Conservation (phyloP, 2,797 vertebrate genomes). For the Coregonus sp. region DNA sequence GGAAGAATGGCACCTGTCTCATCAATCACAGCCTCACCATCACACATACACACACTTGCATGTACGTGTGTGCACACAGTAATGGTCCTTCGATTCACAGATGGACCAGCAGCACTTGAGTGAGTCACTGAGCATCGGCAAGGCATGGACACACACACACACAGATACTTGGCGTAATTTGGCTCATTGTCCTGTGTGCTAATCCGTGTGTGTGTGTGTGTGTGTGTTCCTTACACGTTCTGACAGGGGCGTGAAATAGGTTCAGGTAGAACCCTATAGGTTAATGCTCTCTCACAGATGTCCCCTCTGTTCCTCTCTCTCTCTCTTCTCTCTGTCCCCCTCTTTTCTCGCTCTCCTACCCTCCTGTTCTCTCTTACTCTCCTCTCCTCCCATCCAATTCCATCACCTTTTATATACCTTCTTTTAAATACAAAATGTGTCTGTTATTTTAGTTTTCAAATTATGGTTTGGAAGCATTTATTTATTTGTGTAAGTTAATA, state of each 20-base stretch:
- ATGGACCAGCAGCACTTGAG: conserved; percentile 84
- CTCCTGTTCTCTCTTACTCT: background rate
- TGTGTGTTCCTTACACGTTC: conserved; percentile 53
- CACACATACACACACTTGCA: conserved; percentile 35
- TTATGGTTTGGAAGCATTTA: too few species aligned
- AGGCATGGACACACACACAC: conserved; percentile 48
- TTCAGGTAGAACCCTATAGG: conserved; percentile 71
- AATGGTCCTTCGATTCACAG: conserved; percentile 80
- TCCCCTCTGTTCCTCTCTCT: conserved; percentile 19
- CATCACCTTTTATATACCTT: background rate
- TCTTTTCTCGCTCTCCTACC: background rate
- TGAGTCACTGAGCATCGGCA: conserved; percentile 73
- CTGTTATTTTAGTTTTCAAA: too few species aligned
- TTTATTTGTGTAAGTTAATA: too few species aligned
- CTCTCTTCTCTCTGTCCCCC: background rate
- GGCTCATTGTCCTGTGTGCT: conserved; percentile 69
- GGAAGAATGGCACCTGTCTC: conserved; percentile 87
- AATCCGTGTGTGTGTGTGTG: conserved; percentile 10
- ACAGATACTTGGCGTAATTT: conserved; percentile 57
- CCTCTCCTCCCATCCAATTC: background rate
- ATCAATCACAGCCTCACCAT: conserved; percentile 79
- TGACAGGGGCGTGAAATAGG: conserved; percentile 71
- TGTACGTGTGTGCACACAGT: conserved; percentile 27
- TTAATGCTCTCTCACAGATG: conserved; percentile 47
- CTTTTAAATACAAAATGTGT: too few species aligned